A percentile compares a stretch with the other conserved stretches of the same genome.
phyloP scores from a whole-genome alignment of 2,113 vertebrate genomes.

The Sturnus vulgaris region DNA sequence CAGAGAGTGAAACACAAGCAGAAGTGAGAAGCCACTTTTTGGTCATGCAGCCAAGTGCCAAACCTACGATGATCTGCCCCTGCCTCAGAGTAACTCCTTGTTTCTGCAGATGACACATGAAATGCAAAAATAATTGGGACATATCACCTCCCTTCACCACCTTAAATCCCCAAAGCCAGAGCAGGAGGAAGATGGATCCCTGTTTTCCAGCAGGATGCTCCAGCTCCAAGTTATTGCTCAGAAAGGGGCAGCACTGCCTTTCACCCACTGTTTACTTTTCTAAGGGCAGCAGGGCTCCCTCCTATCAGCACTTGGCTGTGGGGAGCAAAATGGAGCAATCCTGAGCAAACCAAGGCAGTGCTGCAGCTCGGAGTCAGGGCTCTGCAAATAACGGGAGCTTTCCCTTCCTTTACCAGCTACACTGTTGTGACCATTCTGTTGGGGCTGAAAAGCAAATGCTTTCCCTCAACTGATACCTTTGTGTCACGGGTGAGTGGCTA shows the following conservation, averaged over 20 bases:
- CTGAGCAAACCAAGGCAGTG: not conserved
- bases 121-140: not conserved
- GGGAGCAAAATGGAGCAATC: not conserved
- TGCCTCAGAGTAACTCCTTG: not conserved
- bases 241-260: not conserved
- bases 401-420: not conserved
- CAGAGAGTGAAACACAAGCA: not conserved
- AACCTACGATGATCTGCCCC: fast-evolving
- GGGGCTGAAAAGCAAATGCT: not conserved
- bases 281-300: not conserved
- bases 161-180: not conserved
- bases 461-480: not conserved
- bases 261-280: not conserved
- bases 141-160: not conserved
- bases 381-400: not conserved
- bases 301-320: not conserved
- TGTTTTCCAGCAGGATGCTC: not conserved
- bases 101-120: not conserved
- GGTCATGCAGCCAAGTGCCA: not conserved
- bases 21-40: not conserved
- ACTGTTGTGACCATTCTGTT: fast-evolving
- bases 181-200: not conserved
- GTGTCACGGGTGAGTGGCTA: not conserved
- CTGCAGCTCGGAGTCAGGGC: not conserved
- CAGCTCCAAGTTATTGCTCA: not conserved